A percentile compares a stretch with the other conserved stretches of the same genome.
These are phyloP conservation scores for Cremastobaeus sp. DNA, from an alignment of 2,888 invertebrate genomes.

Conservation along the genomic window DNA sequence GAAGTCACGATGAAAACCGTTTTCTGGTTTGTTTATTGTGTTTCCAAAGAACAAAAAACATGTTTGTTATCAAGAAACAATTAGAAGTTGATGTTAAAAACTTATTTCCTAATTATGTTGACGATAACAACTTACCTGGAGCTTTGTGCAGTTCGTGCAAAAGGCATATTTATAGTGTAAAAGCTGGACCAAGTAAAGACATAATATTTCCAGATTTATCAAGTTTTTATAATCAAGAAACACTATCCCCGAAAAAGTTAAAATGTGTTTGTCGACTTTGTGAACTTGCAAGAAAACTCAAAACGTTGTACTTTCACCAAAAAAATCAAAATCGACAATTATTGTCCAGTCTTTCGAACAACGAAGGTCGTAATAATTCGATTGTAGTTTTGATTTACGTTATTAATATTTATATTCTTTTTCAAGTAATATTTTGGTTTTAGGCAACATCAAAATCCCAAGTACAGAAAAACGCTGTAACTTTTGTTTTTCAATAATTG, in stretches of 20 bases:
- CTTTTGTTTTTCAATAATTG: conserved; percentile 23
- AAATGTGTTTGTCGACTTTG: conserved; percentile 25
- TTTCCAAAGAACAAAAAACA: conserved; percentile 20
- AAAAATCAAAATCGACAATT: too few relatives aligned
- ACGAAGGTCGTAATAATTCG: too few relatives aligned
- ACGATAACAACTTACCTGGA: conserved; percentile 16
- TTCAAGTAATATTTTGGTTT: conserved; percentile 11
- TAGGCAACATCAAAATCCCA: conserved; percentile 20
- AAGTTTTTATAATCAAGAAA: too few relatives aligned
- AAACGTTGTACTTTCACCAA: too few relatives aligned
- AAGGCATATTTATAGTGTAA: conserved; percentile 26
- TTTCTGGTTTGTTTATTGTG: conserved; percentile 24
- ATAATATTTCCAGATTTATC: conserved; percentile 33
- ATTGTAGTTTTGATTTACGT: too few relatives aligned
- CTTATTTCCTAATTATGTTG: conserved; percentile 22
- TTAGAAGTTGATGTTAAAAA: conserved; percentile 34
- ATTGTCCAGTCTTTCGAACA: too few relatives aligned
- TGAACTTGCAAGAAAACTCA: too few relatives aligned
- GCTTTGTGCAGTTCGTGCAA: conserved; percentile 11
- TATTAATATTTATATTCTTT: conserved; percentile 9
- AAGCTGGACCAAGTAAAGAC: conserved; percentile 20
- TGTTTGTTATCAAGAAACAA: conserved; percentile 27
- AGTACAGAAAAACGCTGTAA: conserved; percentile 28
- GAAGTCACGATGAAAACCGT: conserved; percentile 35
- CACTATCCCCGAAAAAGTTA: too few relatives aligned